A percentile compares a stretch with the other conserved stretches of the same genome.
phyloP scores from a whole-genome alignment of 2,113 vertebrate species.

The Sus scrofa region DNA sequence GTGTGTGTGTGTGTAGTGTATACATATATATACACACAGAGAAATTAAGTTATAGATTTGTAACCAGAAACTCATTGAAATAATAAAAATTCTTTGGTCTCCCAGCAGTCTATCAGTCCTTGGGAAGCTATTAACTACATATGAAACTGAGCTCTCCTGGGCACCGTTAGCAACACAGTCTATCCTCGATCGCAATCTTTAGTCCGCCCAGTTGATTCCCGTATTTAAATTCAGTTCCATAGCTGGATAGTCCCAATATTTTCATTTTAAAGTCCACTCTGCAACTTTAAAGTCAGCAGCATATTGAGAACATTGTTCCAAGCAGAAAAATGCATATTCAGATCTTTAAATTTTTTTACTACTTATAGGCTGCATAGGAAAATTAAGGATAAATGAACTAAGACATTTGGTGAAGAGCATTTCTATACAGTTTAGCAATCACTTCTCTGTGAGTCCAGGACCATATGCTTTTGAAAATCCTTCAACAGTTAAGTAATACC shows the following conservation, averaged over 20 bases:
- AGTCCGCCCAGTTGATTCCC: slow-evolving; percentile 53
- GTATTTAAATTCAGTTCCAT: slow-evolving; percentile 70
- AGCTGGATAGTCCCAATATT: slow-evolving; percentile 60
- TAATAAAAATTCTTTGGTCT: slow-evolving; percentile 35
- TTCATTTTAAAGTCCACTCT: slow-evolving; percentile 77
- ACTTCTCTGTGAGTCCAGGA: background rate
- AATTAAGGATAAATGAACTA: background rate
- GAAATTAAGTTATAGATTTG: background rate
- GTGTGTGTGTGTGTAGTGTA: accelerated
- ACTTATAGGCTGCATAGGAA: background rate
- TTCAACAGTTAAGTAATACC: slow-evolving; percentile 61
- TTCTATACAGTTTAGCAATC: background rate
- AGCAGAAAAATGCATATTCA: slow-evolving; percentile 70
- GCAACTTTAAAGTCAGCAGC: slow-evolving; percentile 72
- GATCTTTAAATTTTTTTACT: slow-evolving; percentile 51
- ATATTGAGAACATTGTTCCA: slow-evolving; percentile 77
- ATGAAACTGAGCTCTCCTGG: slow-evolving; percentile 1
- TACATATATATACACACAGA: background rate
- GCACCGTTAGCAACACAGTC: background rate
- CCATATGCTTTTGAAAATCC: slow-evolving; percentile 57
- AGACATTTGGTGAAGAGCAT: background rate
- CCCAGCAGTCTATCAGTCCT: background rate
- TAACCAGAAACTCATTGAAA: slow-evolving; percentile 32
- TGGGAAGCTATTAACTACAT: slow-evolving; percentile 31
- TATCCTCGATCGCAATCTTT: slow-evolving; percentile 41